These are phyloP conservation scores for Pyrrhosoma nymphula DNA, from an alignment of 2,888 invertebrate genomes.

Conservation along the genomic window DNA sequence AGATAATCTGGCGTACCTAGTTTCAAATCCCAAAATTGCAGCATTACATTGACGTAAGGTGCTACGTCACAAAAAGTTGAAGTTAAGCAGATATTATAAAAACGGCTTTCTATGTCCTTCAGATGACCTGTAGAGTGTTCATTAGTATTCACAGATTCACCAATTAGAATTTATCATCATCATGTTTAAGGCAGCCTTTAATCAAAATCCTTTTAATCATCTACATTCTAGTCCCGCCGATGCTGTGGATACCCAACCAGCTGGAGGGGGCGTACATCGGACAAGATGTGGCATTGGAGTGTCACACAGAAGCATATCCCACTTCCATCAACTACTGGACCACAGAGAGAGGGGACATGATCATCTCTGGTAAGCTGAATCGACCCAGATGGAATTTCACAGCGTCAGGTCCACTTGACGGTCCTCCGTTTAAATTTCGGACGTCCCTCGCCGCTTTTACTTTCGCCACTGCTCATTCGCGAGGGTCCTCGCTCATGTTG, in stretches of 20 bases:
- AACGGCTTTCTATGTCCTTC: too few relatives aligned
- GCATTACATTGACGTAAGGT: too few relatives aligned
- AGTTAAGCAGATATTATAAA: too few relatives aligned
- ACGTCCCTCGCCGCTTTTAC: background rate
- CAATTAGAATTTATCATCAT: background rate
- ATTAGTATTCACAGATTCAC: too few relatives aligned
- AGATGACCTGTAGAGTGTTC: too few relatives aligned
- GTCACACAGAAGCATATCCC: slow-evolving; percentile 95
- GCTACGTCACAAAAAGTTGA: too few relatives aligned
- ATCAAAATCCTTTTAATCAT: background rate
- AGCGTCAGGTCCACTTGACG: background rate
- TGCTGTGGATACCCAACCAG: slow-evolving; percentile 96
- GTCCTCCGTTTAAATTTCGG: background rate
- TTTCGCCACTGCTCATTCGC: background rate
- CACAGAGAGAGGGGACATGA: slow-evolving; percentile 94
- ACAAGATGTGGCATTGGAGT: slow-evolving; percentile 92
- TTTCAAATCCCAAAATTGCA: too few relatives aligned
- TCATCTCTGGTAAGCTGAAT: slow-evolving; percentile 88
- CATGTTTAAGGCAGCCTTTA: background rate
- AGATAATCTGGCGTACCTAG: too few relatives aligned
- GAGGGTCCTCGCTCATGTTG: background rate
- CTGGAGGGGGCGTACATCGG: slow-evolving; percentile 93
- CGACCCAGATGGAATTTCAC: slow-evolving; percentile 26
- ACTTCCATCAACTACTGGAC: slow-evolving; percentile 97
- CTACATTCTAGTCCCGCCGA: slow-evolving; percentile 89